phyloP scores from a whole-genome alignment of 2,888 invertebrate genomes.

The Priocnemis perturbator region DNA sequence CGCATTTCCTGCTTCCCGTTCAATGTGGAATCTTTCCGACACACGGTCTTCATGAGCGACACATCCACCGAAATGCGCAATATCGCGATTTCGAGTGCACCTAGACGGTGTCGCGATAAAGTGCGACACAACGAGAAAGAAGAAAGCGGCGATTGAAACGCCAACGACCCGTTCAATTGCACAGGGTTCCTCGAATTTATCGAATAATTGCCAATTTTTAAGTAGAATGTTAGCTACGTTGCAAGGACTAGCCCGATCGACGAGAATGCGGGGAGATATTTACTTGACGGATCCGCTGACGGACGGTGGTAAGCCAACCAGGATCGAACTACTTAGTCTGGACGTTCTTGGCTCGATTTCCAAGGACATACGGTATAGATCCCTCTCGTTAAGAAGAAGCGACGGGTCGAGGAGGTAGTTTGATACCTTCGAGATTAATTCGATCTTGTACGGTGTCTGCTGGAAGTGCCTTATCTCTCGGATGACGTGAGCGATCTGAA shows the following conservation, averaged over 20 bases:
- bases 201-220: no score
- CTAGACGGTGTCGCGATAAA: no score
- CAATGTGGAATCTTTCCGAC: no score
- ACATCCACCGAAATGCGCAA: no score
- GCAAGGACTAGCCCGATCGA: not conserved
- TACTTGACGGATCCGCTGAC: conserved; percentile 49
- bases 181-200: no score
- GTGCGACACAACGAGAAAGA: no score
- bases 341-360: conserved; percentile 89
- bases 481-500: conserved; percentile 94
- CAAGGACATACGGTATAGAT: conserved; percentile 87
- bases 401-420: conserved; percentile 88
- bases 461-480: conserved; percentile 94
- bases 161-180: no score
- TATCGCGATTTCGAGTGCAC: no score
- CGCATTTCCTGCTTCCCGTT: no score
- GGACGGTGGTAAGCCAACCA: conserved; percentile 60
- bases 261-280: conserved; percentile 8
- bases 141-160: no score
- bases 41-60: no score
- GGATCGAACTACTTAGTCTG: conserved; percentile 76
- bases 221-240: no score
- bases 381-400: conserved; percentile 86
- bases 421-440: conserved; percentile 87
- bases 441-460: conserved; percentile 94